phyloP scores from a whole-genome alignment of 2,888 invertebrate species.

The Lithophane leautieri region DNA sequence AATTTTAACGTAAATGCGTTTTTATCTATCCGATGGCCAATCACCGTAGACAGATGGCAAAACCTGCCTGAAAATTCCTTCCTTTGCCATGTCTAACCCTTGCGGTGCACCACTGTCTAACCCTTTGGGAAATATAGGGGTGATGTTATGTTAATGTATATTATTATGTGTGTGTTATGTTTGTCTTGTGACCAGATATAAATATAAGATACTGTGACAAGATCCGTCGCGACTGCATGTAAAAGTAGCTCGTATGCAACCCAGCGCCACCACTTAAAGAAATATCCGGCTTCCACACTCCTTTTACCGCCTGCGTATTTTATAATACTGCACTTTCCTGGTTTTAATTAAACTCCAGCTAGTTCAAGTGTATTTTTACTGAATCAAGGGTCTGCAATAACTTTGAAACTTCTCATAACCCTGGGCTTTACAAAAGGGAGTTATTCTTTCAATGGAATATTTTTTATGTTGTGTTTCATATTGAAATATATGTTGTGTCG shows the following conservation, averaged over 20 bases:
- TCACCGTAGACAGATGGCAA: too few species aligned
- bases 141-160: too few species aligned
- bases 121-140: too few species aligned
- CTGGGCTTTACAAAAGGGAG: constrained; percentile 24
- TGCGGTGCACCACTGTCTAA: too few species aligned
- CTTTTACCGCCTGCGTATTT: constrained; percentile 71
- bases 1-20: neutral
- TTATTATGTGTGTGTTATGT: too few species aligned
- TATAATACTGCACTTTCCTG: constrained; percentile 75
- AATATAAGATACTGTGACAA: too few species aligned
- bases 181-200: neutral
- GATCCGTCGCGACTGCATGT: neutral
- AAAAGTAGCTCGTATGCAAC: constrained; percentile 27
- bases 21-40: too few species aligned
- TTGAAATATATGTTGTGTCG: neutral
- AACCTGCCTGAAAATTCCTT: too few species aligned
- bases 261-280: constrained; percentile 55
- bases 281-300: constrained; percentile 67
- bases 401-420: constrained; percentile 50
- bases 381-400: constrained; percentile 70
- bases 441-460: constrained; percentile 24
- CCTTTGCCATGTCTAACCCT: too few species aligned
- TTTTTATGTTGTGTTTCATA: constrained; percentile 6
- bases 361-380: constrained; percentile 75
- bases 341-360: constrained; percentile 85